Evolutionary conservation across 1,140 invertebrate species (phyloP).

Genomic region (Scaptomyza hsui): DNA sequence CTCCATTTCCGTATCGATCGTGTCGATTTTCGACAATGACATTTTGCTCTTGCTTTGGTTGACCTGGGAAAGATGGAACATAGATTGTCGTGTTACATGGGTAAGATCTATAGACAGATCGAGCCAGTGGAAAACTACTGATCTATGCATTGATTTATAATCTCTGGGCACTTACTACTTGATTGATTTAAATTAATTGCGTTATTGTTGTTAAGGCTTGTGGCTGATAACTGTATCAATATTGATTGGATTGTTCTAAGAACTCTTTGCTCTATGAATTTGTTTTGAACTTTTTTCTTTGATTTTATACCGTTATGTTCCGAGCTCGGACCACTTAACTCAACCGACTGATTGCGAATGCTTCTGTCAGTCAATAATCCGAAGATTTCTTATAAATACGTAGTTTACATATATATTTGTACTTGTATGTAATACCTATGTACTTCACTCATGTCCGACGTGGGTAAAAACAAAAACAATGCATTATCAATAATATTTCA

Average conservation of each 20-base stretch:
- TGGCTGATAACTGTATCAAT: slow-evolving; percentile 42
- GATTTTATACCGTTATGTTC: background rate
- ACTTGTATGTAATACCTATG: background rate
- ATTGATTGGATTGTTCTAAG: slow-evolving; percentile 2
- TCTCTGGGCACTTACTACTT: slow-evolving; percentile 34
- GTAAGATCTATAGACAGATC: background rate
- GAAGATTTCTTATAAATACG: slow-evolving; percentile 30
- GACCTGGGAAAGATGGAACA: slow-evolving; percentile 46
- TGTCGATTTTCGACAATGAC: slow-evolving; percentile 74
- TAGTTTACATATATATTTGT: slow-evolving; percentile 2
- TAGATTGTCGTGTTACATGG: too few relatives aligned
- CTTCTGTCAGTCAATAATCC: slow-evolving; percentile 15
- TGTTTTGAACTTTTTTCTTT: background rate
- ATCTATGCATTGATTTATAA: slow-evolving; percentile 21
- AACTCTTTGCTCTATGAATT: slow-evolving; percentile 10
- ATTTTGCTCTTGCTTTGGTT: slow-evolving; percentile 74
- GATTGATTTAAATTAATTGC: slow-evolving; percentile 77
- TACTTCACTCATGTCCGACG: too few relatives aligned
- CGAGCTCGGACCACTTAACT: slow-evolving; percentile 17
- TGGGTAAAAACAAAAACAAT: slow-evolving; percentile 30
- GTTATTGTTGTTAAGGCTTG: slow-evolving; percentile 35
- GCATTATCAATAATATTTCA: slow-evolving; percentile 48
- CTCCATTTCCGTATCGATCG: slow-evolving; percentile 70
- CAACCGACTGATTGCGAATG: slow-evolving; percentile 40
- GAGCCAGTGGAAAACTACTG: slow-evolving; percentile 56